A percentile compares a stretch with the other conserved stretches of the same genome.
Conservation (phyloP, 64 coral and sea anemone genomes). For the Montipora foliosa region DNA sequence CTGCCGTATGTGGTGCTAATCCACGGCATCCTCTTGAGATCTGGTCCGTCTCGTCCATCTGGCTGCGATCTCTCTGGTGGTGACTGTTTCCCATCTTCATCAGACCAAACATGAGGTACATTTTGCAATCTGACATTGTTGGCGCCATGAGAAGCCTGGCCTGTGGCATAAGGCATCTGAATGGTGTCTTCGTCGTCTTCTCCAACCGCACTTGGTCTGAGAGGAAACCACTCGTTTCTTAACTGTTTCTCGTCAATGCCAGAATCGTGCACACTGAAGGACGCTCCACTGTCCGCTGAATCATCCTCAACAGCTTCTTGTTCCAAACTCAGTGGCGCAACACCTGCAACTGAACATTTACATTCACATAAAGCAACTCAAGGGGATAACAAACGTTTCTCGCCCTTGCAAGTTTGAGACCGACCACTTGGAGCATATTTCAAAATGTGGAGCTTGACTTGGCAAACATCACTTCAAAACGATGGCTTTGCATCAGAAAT, state of each 20-base stretch:
- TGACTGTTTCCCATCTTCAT: conserved; percentile 33
- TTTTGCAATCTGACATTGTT: background rate
- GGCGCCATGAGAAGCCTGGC: background rate
- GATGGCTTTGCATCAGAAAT: too few species aligned
- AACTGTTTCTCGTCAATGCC: background rate
- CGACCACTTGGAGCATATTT: too few species aligned
- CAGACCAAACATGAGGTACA: conserved; percentile 24
- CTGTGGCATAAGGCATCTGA: background rate
- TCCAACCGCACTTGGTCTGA: conserved; percentile 25
- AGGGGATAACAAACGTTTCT: too few species aligned
- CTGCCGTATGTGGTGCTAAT: background rate
- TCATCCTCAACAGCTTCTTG: background rate
- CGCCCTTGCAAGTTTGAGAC: too few species aligned
- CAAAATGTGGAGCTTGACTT: too few species aligned
- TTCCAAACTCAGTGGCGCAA: too few species aligned
- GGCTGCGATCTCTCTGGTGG: conserved; percentile 73
- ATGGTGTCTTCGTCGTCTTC: background rate
- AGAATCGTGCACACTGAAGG: conserved; percentile 10
- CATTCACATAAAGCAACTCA: background rate
- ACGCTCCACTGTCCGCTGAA: conserved; percentile 12
- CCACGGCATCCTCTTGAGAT: conserved; percentile 17
- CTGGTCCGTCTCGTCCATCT: conserved; percentile 71
- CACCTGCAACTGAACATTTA: background rate
- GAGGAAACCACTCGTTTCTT: conserved; percentile 33
- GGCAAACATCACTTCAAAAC: too few species aligned